These are phyloP conservation scores for Myotis vivesi DNA, from an alignment of 2,797 vertebrate species.

Conservation along the genomic window DNA sequence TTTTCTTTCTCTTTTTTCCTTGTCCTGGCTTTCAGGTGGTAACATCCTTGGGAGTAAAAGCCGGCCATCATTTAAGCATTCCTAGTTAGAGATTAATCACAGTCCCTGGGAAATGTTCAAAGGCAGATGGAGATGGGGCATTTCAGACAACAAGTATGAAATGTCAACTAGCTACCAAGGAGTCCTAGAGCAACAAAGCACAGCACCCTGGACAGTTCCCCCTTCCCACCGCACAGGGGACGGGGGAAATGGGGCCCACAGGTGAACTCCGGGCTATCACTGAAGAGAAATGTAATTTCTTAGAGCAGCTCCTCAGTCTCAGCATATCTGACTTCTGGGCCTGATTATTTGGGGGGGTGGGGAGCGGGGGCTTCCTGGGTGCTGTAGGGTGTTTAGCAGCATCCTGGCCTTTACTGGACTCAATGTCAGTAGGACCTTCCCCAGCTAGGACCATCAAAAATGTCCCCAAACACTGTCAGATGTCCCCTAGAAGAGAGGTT, in stretches of 20 bases:
- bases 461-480: neutral
- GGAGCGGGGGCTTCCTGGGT: neutral
- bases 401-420: neutral
- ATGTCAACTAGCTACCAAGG: neutral
- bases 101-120: neutral
- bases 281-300: neutral
- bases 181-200: neutral
- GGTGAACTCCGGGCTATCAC: neutral
- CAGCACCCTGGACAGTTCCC: neutral
- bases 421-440: neutral
- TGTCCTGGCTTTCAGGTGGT: neutral
- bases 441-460: neutral
- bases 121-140: neutral
- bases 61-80: neutral
- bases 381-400: fast-evolving
- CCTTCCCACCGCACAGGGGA: neutral
- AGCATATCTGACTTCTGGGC: neutral
- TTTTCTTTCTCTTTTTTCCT: neutral
- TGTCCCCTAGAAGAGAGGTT: fast-evolving
- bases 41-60: neutral
- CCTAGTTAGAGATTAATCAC: neutral
- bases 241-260: neutral
- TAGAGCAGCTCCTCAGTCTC: neutral
- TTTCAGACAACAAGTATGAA: neutral
- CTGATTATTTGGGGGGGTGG: neutral